These are phyloP conservation scores for Rhabditoides inermis DNA, from an alignment of 2,888 invertebrate species.

Conservation along the genomic window DNA sequence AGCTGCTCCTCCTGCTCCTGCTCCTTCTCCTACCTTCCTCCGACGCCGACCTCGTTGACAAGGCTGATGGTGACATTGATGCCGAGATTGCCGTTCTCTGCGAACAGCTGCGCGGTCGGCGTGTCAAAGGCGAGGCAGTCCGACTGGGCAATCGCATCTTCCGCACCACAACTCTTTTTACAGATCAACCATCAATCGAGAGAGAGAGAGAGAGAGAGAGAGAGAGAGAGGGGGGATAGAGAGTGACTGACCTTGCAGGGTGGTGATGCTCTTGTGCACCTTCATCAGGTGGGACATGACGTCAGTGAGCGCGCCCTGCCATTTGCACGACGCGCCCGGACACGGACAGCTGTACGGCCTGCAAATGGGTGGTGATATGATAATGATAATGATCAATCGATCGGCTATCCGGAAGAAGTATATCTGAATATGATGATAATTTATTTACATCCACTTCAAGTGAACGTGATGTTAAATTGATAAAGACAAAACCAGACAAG, in stretches of 20 bases:
- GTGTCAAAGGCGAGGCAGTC: constrained; percentile 98
- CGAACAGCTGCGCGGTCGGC: constrained; percentile 91
- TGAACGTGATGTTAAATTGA: too few relatives aligned
- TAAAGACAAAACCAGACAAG: too few relatives aligned
- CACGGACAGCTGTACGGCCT: constrained; percentile 96
- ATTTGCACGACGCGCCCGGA: constrained; percentile 97
- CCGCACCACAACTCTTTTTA: too few relatives aligned
- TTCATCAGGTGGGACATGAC: constrained; percentile 96
- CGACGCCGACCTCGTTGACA: constrained; percentile 10
- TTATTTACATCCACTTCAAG: too few relatives aligned
- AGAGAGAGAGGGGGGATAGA: too few relatives aligned
- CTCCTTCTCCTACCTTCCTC: too few relatives aligned
- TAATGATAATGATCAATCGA: neutral
- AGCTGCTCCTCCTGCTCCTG: too few relatives aligned
- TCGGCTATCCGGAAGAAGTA: too few relatives aligned
- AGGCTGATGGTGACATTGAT: constrained; percentile 94
- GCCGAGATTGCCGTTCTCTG: constrained; percentile 92
- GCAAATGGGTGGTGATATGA: constrained; percentile 5
- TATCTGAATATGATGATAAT: too few relatives aligned
- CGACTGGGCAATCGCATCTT: constrained; percentile 91
- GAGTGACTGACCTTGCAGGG: constrained; percentile 76
- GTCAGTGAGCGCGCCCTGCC: constrained; percentile 94
- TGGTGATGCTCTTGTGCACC: constrained; percentile 86
- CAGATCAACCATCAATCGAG: too few relatives aligned
- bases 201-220: too few relatives aligned